A percentile compares a stretch with the other conserved stretches of the same genome.
Conservation (phyloP, 2,113 vertebrate species). For the Serilophus lunatus region DNA sequence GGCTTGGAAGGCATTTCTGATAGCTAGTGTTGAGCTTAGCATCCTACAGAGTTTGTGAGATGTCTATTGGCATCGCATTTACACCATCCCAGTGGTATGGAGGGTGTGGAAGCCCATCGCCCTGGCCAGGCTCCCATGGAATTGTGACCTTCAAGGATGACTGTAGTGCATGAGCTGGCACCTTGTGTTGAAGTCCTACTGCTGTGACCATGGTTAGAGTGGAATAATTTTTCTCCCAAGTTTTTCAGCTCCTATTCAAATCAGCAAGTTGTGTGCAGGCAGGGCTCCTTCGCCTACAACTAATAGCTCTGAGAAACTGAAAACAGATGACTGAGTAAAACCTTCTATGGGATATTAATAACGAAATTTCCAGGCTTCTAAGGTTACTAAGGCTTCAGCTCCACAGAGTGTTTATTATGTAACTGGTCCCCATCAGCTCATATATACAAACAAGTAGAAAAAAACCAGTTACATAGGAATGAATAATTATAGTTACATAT, state of each 20-base stretch:
- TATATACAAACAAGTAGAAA: background rate
- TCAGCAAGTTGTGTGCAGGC: background rate
- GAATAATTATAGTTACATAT: background rate
- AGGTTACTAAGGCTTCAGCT: background rate
- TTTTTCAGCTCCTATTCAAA: background rate
- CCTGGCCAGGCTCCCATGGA: background rate
- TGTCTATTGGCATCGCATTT: rapidly evolving
- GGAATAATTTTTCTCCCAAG: background rate
- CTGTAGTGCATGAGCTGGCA: rapidly evolving
- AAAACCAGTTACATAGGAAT: background rate
- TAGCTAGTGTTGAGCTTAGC: background rate
- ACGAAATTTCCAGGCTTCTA: background rate
- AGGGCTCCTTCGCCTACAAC: rapidly evolving
- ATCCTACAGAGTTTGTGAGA: background rate
- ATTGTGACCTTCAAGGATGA: background rate
- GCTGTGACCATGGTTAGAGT: background rate
- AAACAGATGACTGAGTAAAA: background rate
- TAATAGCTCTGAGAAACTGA: background rate
- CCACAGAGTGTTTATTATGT: background rate
- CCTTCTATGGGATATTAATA: background rate
- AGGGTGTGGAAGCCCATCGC: rapidly evolving
- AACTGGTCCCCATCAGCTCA: background rate
- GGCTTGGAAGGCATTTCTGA: background rate
- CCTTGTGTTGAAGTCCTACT: background rate
- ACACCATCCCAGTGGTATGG: rapidly evolving